Conservation (phyloP, 2,113 vertebrate species). For the Microtus pennsylvanicus region DNA sequence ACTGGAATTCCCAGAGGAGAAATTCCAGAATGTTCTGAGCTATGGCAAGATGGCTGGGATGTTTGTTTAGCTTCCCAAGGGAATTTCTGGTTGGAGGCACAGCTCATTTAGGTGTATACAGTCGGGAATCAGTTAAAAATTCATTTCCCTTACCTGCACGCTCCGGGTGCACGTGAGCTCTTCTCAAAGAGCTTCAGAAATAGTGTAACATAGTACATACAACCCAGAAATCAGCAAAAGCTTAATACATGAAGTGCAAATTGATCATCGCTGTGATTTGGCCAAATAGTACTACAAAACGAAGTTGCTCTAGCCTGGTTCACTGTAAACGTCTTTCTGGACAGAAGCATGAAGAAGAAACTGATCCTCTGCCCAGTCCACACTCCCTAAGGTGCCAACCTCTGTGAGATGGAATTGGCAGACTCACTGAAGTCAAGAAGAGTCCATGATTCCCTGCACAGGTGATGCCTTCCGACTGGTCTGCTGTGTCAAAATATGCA, state of each 20-base stretch:
- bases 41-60: neutral
- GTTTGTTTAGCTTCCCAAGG: slow-evolving; percentile 47
- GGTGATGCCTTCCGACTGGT: neutral
- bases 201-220: neutral
- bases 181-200: slow-evolving; percentile 8
- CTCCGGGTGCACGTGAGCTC: neutral
- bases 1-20: slow-evolving; percentile 41
- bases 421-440: slow-evolving; percentile 32
- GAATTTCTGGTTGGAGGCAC: neutral
- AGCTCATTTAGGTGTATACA: neutral
- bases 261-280: slow-evolving; percentile 28
- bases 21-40: slow-evolving; percentile 40
- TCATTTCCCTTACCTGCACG: slow-evolving; percentile 14
- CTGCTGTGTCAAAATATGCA: slow-evolving; percentile 33
- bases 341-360: slow-evolving; percentile 24
- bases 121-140: neutral
- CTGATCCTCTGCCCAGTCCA: slow-evolving; percentile 37
- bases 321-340: slow-evolving; percentile 13
- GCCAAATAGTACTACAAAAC: neutral
- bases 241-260: neutral
- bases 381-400: slow-evolving; percentile 14
- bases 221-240: neutral
- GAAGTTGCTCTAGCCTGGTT: neutral
- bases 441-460: neutral
- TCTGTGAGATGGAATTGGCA: slow-evolving; percentile 24